Base-by-base conservation (phyloP, 2,113 vertebrate species). In the Nothobranchius furzeri region DNA sequence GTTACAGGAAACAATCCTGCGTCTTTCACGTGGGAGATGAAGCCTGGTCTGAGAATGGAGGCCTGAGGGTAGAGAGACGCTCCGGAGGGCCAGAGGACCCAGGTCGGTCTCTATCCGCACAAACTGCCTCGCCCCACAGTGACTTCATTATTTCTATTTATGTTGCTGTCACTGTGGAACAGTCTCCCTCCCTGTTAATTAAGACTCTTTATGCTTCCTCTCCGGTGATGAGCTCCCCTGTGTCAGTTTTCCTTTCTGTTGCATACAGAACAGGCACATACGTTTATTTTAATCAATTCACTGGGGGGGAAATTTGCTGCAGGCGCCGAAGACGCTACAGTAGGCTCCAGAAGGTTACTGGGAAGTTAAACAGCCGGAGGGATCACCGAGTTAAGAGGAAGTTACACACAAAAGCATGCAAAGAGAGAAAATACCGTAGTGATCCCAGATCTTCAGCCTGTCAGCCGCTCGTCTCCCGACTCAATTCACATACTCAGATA, bases 61-160 rank as follows among this genome's bases (percentile, higher is more conserved):
- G 67, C 91, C 82, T 58, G 54, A 73, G 86, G 85, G 80, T 47
- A 37, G 49, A 12, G 11, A 35, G 60, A 68, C 37, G 60, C 74
- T 78, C 70, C 81, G 49, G 15, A 43, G 67, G 71, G 77, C 81
- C 75, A 45, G 50, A 82, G 77, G 60, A 61, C 51, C 3, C 25
- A 52, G 75, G 72, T 76, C 60, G 52, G 63, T 65, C 76, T 74
- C 74, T 63, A 64, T 78, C 77, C 68, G 75, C 80, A 73, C 79
- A 87, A 87, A 85, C 88, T 87, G 56, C 71, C 75, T 68, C 78
- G 85, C 75, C 87, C 89, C 84, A 60, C 13, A 37, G 88, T 78
- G 83, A 80, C 88, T 90, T 92, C 88, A 91, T 92, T 92, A 91
- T 87, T 85, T 89, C 82, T 87, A 87, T 90, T 87, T 86, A 79